phyloP scores from a whole-genome alignment of 2,113 vertebrate genomes.

The Thamnophis sirtalis region DNA sequence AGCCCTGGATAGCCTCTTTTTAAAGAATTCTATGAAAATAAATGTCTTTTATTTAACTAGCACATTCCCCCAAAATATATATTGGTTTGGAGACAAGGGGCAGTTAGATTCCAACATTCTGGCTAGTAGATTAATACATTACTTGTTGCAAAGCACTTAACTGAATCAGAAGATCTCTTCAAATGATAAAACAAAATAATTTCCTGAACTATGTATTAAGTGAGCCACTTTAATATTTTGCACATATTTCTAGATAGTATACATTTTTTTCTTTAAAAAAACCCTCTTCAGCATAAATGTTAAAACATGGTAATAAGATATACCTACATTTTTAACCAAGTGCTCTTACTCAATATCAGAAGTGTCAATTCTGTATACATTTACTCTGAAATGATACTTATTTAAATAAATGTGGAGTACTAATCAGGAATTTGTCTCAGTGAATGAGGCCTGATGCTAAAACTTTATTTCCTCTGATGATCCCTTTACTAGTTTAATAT shows the following conservation, averaged over 20 bases:
- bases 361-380: neutral
- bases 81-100: neutral
- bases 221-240: neutral
- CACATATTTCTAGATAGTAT: neutral
- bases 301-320: neutral
- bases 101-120: neutral
- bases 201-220: neutral
- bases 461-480: constrained; percentile 42
- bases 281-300: neutral
- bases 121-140: neutral
- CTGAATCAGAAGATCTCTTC: neutral
- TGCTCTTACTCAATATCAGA: neutral
- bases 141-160: neutral
- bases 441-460: constrained; percentile 18
- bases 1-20: neutral
- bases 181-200: neutral
- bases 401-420: constrained; percentile 11
- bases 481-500: constrained; percentile 6
- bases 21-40: neutral
- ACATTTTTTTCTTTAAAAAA: neutral
- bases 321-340: neutral
- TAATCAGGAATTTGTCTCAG: constrained; percentile 23
- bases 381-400: neutral
- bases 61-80: neutral
- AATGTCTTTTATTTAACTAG: neutral